Base-by-base conservation (phyloP, 2,888 invertebrate genomes). In the Eupithecia subumbrata region DNA sequence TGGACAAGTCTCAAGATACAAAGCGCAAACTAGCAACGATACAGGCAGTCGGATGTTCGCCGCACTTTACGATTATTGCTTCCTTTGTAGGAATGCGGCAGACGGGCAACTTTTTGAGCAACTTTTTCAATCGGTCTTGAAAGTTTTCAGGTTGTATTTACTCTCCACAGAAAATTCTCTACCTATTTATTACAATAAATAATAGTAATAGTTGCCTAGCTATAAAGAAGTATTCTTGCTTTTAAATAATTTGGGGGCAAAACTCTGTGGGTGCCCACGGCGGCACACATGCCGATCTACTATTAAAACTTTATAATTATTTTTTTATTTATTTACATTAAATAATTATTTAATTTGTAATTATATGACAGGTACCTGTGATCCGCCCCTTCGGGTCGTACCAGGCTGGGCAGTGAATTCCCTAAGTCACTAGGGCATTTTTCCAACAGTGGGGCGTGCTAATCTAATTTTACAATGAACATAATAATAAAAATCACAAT, bases 1-100 rank as follows among this genome's bases (percentile, higher is more conserved):
- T 82, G 82, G 82, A 81, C 74, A 71, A 77, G 76, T 78, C 78
- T 82, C 82, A 82, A 82, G 73, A 82, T 79, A 79, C 81, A 82
- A 80, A 82, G 81, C 79, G 78, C 78, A 74, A 72, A 77, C 74
- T 64, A 68, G 80, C 75, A 79, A 76, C 74, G 79, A 81, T 80
- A 74, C 75, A 56, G 43, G 56, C 72, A 73, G 79, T 77, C 78
- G 79, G 77, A 79, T 79, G 78, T 77, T 75, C 77, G 74, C 73
- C 75, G 69, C 78, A 76, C 73, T 82, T 82, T 82, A 82, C 75
- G 80, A 78, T 77, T 79, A 82, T 82, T 77, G 77, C 82, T 80
- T 82, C 78, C 78, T 78, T 75, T 69, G 68, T 68, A 43, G 22
- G 14, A n/a, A 66, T 74, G 66, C 73, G 25, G 40, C 14, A 60